Evolutionary conservation across 2,113 vertebrate genomes (phyloP).

Genomic region (Aegotheles bennettii): DNA sequence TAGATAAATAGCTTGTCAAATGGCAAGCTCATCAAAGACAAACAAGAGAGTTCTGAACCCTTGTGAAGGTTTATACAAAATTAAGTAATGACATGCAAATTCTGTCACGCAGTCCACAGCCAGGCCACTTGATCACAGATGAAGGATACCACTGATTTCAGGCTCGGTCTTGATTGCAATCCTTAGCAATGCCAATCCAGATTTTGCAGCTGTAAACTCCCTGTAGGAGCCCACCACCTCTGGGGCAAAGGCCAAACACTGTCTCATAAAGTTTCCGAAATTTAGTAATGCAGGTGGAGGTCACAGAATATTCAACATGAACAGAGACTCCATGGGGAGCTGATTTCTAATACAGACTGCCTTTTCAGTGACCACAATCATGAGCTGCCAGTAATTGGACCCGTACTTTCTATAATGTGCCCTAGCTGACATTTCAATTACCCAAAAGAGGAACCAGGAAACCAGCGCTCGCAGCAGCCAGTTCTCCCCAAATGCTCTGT

Average conservation of each 20-base stretch:
- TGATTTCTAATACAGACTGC: not conserved
- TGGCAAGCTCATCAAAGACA: constrained; percentile 1
- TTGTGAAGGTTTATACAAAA: not conserved
- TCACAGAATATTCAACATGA: not conserved
- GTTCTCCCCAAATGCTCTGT: not conserved
- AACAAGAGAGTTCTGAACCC: not conserved
- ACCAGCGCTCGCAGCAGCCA: not conserved
- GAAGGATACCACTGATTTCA: constrained; percentile 15
- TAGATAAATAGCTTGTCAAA: constrained; percentile 40
- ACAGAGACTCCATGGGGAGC: not conserved
- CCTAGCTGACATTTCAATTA: constrained; percentile 2
- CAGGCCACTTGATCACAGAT: constrained; percentile 7
- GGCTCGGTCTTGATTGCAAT: constrained; percentile 11
- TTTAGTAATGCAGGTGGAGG: not conserved
- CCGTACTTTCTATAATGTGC: not conserved
- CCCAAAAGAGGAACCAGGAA: not conserved
- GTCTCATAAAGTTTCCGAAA: not conserved
- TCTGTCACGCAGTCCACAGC: not conserved
- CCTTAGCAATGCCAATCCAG: not conserved
- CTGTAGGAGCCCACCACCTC: not conserved
- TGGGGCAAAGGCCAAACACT: not conserved
- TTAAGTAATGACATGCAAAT: constrained; percentile 55
- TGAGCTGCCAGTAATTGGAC: not conserved
- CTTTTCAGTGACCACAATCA: not conserved
- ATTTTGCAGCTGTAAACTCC: not conserved